phyloP scores from a whole-genome alignment of 2,113 vertebrate species.

The Strix aluco region DNA sequence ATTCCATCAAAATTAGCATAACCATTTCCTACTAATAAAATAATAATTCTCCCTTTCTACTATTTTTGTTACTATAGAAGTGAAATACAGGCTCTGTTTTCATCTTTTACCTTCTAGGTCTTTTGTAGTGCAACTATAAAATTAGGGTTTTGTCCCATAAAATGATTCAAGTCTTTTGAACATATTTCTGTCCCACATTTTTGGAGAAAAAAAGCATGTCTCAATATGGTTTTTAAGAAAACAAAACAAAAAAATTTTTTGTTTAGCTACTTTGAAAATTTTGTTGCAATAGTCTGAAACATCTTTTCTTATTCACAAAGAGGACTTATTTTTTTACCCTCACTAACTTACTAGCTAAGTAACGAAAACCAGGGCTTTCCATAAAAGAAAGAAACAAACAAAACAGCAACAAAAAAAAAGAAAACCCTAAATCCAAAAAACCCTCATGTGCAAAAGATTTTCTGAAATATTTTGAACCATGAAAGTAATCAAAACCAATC shows the following conservation, averaged over 20 bases:
- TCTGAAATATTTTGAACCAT: not conserved
- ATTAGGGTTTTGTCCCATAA: not conserved
- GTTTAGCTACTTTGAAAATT: not conserved
- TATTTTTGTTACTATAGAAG: not conserved
- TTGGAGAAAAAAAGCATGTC: not conserved
- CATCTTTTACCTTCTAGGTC: not conserved
- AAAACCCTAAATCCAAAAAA: not conserved
- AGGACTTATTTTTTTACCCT: not conserved
- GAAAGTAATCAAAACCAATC: not conserved
- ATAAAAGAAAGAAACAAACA: not conserved
- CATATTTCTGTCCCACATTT: not conserved
- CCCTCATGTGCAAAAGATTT: not conserved
- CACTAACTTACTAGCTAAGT: not conserved
- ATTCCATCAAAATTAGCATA: conserved; percentile 29
- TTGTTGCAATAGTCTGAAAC: not conserved
- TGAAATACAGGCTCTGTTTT: not conserved
- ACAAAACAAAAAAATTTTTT: not conserved
- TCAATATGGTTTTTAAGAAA: not conserved
- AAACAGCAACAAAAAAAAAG: too few species aligned
- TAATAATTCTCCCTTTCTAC: not conserved
- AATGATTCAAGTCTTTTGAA: not conserved
- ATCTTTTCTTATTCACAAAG: not conserved
- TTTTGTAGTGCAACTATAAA: not conserved
- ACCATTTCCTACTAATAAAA: not conserved
- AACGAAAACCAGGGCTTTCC: not conserved